Evolutionary conservation across 2,888 invertebrate species (phyloP).

Genomic region (Epiblema foenella): DNA sequence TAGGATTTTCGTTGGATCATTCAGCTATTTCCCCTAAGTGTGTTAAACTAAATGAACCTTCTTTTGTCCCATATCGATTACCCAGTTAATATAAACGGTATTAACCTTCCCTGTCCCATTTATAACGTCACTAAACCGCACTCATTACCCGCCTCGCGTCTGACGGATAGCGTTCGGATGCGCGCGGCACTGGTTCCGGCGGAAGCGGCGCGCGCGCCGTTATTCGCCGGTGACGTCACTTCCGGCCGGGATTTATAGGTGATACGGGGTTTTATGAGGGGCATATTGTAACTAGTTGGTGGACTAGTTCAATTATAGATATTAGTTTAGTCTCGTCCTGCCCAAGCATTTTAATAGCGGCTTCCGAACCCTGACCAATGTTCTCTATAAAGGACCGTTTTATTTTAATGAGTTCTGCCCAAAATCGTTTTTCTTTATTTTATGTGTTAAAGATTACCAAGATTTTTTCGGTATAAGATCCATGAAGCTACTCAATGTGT

Average conservation of each 20-base stretch:
- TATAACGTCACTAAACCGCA: constrained; percentile 50
- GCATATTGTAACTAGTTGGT: not conserved
- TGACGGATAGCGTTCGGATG: constrained; percentile 74
- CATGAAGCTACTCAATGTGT: too few relatives aligned
- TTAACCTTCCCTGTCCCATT: constrained; percentile 46
- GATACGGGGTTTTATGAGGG: not conserved
- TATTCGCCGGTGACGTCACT: constrained; percentile 70
- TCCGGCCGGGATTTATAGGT: constrained; percentile 54
- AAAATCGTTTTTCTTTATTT: too few relatives aligned
- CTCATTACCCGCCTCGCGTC: constrained; percentile 71
- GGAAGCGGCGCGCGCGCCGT: constrained; percentile 75
- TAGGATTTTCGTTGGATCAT: too few relatives aligned
- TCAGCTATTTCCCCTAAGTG: too few relatives aligned
- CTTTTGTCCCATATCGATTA: not conserved
- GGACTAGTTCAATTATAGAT: not conserved
- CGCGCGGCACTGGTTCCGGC: constrained; percentile 68
- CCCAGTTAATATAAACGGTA: constrained; percentile 12
- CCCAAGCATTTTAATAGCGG: too few relatives aligned
- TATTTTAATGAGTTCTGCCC: too few relatives aligned
- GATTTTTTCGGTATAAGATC: too few relatives aligned
- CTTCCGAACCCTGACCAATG: too few relatives aligned
- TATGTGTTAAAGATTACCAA: too few relatives aligned
- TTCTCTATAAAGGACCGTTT: too few relatives aligned
- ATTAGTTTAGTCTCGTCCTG: too few relatives aligned
- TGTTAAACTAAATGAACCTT: too few relatives aligned